Evolutionary conservation across 1,140 invertebrate genomes (phyloP).

Genomic region (Stratiolaelaps scimitus): DNA sequence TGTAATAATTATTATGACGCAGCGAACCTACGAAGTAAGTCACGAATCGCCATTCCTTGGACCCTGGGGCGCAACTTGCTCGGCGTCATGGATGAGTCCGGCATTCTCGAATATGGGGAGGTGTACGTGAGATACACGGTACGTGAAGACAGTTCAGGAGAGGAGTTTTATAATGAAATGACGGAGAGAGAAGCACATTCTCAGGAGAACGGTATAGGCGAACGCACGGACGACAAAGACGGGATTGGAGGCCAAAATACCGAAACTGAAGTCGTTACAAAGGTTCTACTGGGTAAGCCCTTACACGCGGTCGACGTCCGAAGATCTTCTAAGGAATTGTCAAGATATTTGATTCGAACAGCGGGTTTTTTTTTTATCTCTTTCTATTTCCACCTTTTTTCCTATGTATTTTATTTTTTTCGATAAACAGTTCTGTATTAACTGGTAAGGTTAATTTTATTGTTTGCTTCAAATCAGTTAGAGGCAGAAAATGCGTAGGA

Average conservation of each 20-base stretch:
- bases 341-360: too few species aligned
- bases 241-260: neutral
- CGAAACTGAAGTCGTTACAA: neutral
- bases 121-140: constrained; percentile 41
- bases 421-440: too few species aligned
- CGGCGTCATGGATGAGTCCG: constrained; percentile 41
- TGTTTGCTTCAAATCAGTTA: too few species aligned
- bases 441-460: too few species aligned
- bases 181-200: too few species aligned
- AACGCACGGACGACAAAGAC: neutral
- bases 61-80: constrained; percentile 40
- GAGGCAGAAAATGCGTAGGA: too few species aligned
- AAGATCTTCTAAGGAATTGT: too few species aligned
- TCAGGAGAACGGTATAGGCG: neutral
- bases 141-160: neutral
- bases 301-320: too few species aligned
- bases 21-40: constrained; percentile 36
- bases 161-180: constrained; percentile 28
- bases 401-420: too few species aligned
- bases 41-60: constrained; percentile 39
- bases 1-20: neutral
- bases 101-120: constrained; percentile 40
- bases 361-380: too few species aligned
- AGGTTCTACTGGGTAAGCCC: neutral
- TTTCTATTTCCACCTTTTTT: too few species aligned